These are phyloP conservation scores for Parotocinclus haroldoi DNA, from an alignment of 2,797 vertebrate genomes.

Conservation along the genomic window DNA sequence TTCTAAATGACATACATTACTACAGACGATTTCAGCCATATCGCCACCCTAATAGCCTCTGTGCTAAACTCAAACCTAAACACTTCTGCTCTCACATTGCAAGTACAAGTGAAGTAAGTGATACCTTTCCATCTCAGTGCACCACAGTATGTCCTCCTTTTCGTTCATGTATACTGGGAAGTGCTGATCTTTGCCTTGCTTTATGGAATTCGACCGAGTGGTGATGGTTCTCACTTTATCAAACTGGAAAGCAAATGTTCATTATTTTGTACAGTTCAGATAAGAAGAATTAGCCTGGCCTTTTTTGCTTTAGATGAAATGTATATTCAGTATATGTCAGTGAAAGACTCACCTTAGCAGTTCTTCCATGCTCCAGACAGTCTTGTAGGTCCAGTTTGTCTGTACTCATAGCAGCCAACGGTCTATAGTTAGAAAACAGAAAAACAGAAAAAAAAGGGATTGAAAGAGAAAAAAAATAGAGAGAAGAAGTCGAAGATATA, in stretches of 20 bases:
- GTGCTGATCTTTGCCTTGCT: slow-evolving; percentile 98
- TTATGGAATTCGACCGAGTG: slow-evolving; percentile 97
- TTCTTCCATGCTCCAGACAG: slow-evolving; percentile 94
- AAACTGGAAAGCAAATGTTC: slow-evolving; percentile 74
- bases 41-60: too few species aligned
- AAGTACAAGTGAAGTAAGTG: neutral
- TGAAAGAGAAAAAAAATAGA: neutral
- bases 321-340: neutral
- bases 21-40: too few species aligned
- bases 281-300: neutral
- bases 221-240: slow-evolving; percentile 97
- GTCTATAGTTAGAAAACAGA: slow-evolving; percentile 67
- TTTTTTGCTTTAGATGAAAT: too few species aligned
- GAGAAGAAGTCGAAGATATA: neutral
- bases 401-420: slow-evolving; percentile 81
- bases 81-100: neutral
- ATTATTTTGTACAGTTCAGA: neutral
- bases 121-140: slow-evolving; percentile 98
- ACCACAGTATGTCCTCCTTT: slow-evolving; percentile 97
- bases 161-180: slow-evolving; percentile 98
- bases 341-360: slow-evolving; percentile 85
- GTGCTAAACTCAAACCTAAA: too few species aligned
- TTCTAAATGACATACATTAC: too few species aligned
- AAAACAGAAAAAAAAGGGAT: neutral
- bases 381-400: slow-evolving; percentile 94